A percentile compares a stretch with the other conserved stretches of the same genome.
Conservation (phyloP, 2,888 invertebrate species). For the Trissolcus japonicus region DNA sequence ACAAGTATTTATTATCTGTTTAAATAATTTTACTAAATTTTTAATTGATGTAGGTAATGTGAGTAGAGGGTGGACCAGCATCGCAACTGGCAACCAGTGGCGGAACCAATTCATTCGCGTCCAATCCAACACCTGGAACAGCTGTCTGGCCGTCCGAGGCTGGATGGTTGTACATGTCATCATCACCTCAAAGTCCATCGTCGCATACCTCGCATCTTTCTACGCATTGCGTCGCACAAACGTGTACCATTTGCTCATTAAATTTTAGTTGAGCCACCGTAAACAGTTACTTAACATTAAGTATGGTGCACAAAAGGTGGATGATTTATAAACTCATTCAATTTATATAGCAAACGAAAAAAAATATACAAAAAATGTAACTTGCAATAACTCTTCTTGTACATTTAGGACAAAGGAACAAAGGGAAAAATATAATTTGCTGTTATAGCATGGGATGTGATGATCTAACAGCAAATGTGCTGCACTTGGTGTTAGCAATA, state of each 20-base stretch:
- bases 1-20: not conserved
- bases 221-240: conserved; percentile 72
- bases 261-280: conserved; percentile 66
- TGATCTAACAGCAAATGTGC: too few relatives aligned
- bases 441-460: too few relatives aligned
- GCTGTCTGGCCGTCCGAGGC: conserved; percentile 68
- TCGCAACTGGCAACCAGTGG: conserved; percentile 63
- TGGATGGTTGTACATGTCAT: conserved; percentile 70
- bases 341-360: conserved; percentile 5
- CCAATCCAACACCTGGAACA: conserved; percentile 60
- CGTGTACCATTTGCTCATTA: conserved; percentile 74
- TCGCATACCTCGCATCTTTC: conserved; percentile 66
- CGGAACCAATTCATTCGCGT: conserved; percentile 61
- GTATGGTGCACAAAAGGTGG: not conserved
- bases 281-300: conserved; percentile 1
- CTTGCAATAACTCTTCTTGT: not conserved
- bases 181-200: conserved; percentile 61
- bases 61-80: conserved; percentile 77
- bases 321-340: conserved; percentile 2
- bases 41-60: conserved; percentile 74
- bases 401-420: conserved; percentile 1
- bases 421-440: too few relatives aligned
- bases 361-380: conserved; percentile 4
- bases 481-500: too few relatives aligned
- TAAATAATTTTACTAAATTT: not conserved